Percentiles rank a stretch among this genome's conserved stretches.
Conservation (phyloP, 2,797 vertebrate genomes). For the Propithecus deckenii region DNA sequence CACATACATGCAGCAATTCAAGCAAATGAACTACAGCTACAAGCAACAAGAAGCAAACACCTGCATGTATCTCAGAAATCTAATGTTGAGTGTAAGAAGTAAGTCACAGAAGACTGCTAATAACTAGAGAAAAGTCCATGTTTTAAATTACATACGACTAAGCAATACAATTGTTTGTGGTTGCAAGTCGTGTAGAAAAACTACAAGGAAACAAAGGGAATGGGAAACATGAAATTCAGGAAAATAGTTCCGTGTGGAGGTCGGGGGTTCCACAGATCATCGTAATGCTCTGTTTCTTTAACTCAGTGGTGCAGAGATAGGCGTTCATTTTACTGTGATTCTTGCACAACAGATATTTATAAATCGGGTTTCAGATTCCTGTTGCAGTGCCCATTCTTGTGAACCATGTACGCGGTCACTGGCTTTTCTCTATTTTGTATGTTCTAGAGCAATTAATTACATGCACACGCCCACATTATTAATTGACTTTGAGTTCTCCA, state of each 20-base stretch:
- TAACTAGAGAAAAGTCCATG: background rate
- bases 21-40: background rate
- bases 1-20: background rate
- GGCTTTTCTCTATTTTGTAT: background rate
- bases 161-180: background rate
- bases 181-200: background rate
- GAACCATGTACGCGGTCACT: rapidly evolving
- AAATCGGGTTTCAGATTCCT: background rate
- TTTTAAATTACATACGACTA: background rate
- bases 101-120: background rate
- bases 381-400: background rate
- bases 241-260: background rate
- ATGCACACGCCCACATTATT: background rate
- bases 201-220: background rate
- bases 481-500: background rate
- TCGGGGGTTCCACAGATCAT: rapidly evolving
- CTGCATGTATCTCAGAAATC: background rate
- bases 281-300: background rate
- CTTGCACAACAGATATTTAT: background rate
- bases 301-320: background rate
- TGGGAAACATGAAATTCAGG: background rate
- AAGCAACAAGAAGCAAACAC: background rate
- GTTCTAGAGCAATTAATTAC: background rate
- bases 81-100: background rate
- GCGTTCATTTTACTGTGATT: background rate